Percentiles rank a stretch among this genome's conserved stretches.
Evolutionary conservation across 2,797 vertebrate genomes (phyloP).

Genomic region (Chiloscyllium punctatum): DNA sequence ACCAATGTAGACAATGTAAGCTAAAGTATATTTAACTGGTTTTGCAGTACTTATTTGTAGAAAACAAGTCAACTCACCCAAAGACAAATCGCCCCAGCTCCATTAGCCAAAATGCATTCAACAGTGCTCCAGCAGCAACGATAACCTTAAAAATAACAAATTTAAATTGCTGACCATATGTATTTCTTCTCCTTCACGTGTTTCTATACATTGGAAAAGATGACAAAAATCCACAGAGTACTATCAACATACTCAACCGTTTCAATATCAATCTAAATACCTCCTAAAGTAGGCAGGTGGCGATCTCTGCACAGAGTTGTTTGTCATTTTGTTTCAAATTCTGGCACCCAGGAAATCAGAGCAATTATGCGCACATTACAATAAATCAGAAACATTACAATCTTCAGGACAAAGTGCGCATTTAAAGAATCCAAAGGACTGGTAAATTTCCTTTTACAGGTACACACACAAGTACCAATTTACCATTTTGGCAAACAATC

Average conservation of each 20-base stretch:
- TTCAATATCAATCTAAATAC: neutral
- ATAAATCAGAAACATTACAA: neutral
- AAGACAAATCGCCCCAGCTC: conserved; percentile 85
- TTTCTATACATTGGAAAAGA: neutral
- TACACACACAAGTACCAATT: neutral
- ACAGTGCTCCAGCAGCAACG: conserved; percentile 79
- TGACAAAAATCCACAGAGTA: neutral
- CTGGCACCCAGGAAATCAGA: neutral
- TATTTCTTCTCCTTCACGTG: neutral
- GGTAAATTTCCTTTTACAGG: neutral
- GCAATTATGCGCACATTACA: neutral
- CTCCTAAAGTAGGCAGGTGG: neutral
- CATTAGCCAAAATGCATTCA: conserved; percentile 84
- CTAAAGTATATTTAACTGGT: neutral
- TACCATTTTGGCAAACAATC: neutral
- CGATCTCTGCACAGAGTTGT: neutral
- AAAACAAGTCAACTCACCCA: conserved; percentile 67
- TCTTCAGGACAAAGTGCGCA: neutral
- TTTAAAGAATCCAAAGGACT: neutral
- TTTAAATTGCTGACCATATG: neutral
- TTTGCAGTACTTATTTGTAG: neutral
- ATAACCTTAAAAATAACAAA: conserved; percentile 62
- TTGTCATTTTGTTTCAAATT: neutral
- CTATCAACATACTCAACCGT: neutral
- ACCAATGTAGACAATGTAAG: too few relatives aligned